Percentiles rank a stretch among this genome's conserved stretches.
Conservation (phyloP, 2,797 vertebrate genomes). For the Macropus fuliginosus region DNA sequence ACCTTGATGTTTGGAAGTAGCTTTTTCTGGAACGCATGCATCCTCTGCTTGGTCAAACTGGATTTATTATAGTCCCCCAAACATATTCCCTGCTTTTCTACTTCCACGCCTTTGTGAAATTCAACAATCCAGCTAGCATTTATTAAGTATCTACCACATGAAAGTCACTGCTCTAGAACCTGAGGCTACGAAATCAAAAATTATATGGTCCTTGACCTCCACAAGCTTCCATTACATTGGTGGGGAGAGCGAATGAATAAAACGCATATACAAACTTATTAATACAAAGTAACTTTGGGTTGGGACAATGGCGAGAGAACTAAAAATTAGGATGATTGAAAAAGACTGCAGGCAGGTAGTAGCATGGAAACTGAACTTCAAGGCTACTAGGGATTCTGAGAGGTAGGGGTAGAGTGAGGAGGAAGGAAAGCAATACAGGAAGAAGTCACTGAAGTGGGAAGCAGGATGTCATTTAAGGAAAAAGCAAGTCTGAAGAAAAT, state of each 20-base stretch:
- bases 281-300: neutral
- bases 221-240: neutral
- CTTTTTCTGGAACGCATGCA: neutral
- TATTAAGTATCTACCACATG: neutral
- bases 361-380: neutral
- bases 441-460: neutral
- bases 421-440: neutral
- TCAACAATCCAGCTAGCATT: neutral
- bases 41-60: neutral
- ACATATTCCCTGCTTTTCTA: neutral
- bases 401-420: neutral
- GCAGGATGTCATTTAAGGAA: neutral
- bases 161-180: neutral
- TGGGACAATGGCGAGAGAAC: neutral
- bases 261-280: neutral
- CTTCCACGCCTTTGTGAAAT: neutral
- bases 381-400: neutral
- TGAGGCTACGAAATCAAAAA: neutral
- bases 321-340: neutral
- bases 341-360: neutral
- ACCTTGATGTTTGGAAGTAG: neutral
- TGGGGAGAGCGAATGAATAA: neutral
- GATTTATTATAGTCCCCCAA: neutral
- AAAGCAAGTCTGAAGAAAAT: neutral
- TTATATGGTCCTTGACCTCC: neutral